A percentile compares a stretch with the other conserved stretches of the same genome.
Conservation (phyloP, 2,797 vertebrate species). For the Sus cebifrons region DNA sequence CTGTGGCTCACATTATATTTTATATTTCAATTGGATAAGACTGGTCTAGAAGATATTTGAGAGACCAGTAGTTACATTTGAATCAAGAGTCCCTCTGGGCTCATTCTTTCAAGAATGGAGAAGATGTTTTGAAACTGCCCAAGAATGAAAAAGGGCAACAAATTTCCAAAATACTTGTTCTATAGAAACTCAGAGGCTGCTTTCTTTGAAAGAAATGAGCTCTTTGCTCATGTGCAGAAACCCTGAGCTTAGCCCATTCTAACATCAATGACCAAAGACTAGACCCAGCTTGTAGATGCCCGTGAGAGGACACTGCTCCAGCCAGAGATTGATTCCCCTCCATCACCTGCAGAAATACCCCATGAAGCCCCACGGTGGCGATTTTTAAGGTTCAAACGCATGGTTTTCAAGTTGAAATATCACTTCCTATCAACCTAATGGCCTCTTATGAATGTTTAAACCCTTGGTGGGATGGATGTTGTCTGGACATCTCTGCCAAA, state of each 20-base stretch:
- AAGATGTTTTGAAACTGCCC: background rate
- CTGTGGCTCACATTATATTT: background rate
- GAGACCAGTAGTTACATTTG: background rate
- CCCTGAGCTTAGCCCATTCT: background rate
- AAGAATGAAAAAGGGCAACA: background rate
- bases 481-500: background rate
- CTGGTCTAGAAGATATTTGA: background rate
- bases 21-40: background rate
- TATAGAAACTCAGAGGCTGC: background rate
- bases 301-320: background rate
- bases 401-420: background rate
- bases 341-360: background rate
- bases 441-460: background rate
- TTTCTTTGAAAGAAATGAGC: slow-evolving; percentile 16
- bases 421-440: background rate
- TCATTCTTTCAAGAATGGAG: slow-evolving; percentile 30
- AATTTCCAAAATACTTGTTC: background rate
- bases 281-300: background rate
- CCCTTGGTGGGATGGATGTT: background rate
- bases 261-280: background rate
- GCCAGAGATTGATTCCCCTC: background rate
- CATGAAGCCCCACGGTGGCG: background rate
- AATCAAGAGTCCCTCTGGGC: background rate
- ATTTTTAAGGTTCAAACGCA: background rate
- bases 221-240: background rate